Conservation (phyloP, 2,888 invertebrate genomes). For the Sycophila texana region DNA sequence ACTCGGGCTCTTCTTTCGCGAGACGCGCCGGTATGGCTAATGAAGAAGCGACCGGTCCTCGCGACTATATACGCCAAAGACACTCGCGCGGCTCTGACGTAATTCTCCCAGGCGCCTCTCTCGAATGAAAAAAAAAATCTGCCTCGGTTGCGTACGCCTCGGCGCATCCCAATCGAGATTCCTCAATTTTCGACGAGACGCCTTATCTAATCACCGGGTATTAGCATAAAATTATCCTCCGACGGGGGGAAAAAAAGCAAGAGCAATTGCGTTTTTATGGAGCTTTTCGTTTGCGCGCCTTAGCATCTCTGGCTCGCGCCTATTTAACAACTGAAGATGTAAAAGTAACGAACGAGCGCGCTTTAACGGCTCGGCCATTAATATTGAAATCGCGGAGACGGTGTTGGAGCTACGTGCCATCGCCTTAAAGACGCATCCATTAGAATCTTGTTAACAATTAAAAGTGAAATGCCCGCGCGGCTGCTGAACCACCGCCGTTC, state of each 20-base stretch:
- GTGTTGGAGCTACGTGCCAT: no score
- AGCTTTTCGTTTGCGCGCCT: background rate
- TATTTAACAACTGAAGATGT: background rate
- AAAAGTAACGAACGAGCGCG: background rate
- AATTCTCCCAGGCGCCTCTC: background rate
- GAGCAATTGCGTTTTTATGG: background rate
- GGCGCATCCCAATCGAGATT: slow-evolving; percentile 1
- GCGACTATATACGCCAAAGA: background rate
- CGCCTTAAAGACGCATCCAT: no score
- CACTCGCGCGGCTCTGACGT: background rate
- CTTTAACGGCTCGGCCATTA: no score
- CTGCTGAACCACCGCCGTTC: no score
- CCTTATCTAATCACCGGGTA: background rate
- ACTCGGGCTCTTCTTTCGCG: background rate
- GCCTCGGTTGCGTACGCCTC: background rate
- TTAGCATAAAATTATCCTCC: slow-evolving; percentile 4
- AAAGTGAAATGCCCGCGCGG: no score
- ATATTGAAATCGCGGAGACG: no score
- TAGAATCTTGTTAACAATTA: no score
- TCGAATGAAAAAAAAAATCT: background rate
- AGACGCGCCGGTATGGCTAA: slow-evolving; percentile 22
- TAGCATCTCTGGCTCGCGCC: background rate
- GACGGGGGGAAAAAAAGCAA: background rate
- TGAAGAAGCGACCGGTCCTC: background rate
- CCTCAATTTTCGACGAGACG: background rate